phyloP scores from a whole-genome alignment of 1,140 invertebrate species.

The Chrysomallon squamiferum region DNA sequence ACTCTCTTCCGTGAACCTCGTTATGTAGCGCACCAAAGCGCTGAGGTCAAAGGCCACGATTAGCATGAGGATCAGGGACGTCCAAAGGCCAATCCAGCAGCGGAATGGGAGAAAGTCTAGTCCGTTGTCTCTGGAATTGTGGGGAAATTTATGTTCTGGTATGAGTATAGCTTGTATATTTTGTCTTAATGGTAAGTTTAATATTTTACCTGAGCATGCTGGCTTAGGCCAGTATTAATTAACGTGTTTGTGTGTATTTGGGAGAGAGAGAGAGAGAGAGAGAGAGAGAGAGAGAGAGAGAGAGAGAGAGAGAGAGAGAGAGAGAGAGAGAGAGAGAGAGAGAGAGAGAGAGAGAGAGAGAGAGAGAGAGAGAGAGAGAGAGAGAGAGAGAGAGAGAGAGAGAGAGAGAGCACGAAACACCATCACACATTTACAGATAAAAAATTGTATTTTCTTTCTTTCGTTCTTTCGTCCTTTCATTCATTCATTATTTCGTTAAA shows the following conservation, averaged over 20 bases:
- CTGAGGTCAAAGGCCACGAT: slow-evolving; percentile 96
- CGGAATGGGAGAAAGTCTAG: slow-evolving; percentile 95
- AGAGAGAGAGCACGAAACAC: too few relatives aligned
- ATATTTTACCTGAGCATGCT: too few relatives aligned
- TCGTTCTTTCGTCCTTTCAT: too few relatives aligned
- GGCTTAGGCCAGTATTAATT: too few relatives aligned
- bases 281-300: neutral
- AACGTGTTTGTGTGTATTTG: neutral
- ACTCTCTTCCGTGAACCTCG: slow-evolving; percentile 98
- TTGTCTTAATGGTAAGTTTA: neutral
- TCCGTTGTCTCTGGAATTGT: slow-evolving; percentile 70
- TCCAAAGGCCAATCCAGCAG: slow-evolving; percentile 94
- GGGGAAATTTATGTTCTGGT: neutral
- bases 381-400: too few relatives aligned
- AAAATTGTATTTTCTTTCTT: too few relatives aligned
- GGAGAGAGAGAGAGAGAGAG: neutral
- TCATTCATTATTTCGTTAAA: too few relatives aligned
- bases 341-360: neutral
- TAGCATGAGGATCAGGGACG: slow-evolving; percentile 82
- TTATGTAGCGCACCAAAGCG: slow-evolving; percentile 97
- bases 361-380: neutral
- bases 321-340: neutral
- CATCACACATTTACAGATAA: too few relatives aligned
- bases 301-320: neutral
- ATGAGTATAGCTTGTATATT: neutral